phyloP scores from a whole-genome alignment of 2,797 vertebrate species.

The Chaunax sp. region DNA sequence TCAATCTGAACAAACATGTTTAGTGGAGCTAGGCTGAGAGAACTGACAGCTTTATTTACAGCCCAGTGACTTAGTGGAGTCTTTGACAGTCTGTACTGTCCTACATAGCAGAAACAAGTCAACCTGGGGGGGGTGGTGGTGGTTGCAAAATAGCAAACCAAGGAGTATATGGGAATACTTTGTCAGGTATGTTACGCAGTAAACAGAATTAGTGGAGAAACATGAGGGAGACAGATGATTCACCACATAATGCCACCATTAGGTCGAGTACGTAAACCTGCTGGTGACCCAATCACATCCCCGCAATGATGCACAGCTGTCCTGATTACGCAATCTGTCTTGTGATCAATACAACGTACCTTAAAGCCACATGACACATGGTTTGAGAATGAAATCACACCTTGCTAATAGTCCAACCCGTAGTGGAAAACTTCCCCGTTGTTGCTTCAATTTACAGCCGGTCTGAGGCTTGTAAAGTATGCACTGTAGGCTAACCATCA shows the following conservation, averaged over 20 bases:
- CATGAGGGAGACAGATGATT: slow-evolving; percentile 32
- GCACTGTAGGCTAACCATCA: slow-evolving; percentile 3
- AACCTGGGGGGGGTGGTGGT: neutral
- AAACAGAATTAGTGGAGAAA: slow-evolving; percentile 55
- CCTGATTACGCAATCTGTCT: slow-evolving; percentile 12
- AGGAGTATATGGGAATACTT: slow-evolving; percentile 36
- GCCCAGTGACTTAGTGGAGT: slow-evolving; percentile 10
- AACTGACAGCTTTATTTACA: neutral
- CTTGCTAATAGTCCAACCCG: neutral
- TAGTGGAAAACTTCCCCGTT: neutral
- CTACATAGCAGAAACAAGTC: neutral
- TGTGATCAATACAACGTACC: slow-evolving; percentile 39
- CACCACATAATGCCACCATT: slow-evolving; percentile 32
- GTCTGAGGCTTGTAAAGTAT: slow-evolving; percentile 21
- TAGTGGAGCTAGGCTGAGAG: neutral
- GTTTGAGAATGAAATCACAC: slow-evolving; percentile 16
- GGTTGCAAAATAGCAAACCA: neutral
- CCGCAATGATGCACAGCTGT: slow-evolving; percentile 41
- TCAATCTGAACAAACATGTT: neutral
- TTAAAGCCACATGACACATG: slow-evolving; percentile 28
- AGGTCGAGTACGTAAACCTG: slow-evolving; percentile 37
- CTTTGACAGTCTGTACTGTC: slow-evolving; percentile 15
- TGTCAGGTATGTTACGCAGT: slow-evolving; percentile 45
- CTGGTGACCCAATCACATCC: slow-evolving; percentile 45
- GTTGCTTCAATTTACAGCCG: slow-evolving; percentile 4